Evolutionary conservation across 2,797 vertebrate species (phyloP).

Genomic region (Taeniopygia guttata): DNA sequence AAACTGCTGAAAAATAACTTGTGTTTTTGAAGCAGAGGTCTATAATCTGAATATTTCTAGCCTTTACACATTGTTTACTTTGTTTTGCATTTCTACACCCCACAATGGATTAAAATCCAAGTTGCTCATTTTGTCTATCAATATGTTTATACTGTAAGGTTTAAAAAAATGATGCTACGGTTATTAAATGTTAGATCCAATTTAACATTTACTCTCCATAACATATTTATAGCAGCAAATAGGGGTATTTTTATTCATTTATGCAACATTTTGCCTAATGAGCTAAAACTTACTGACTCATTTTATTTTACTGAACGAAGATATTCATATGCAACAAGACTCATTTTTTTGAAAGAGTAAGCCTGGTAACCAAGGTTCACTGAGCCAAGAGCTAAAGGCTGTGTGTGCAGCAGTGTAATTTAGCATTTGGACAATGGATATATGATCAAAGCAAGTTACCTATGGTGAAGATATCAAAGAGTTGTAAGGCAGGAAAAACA

Average conservation of each 20-base stretch:
- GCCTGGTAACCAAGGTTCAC: not conserved
- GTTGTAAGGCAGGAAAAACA: not conserved
- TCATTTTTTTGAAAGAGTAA: not conserved
- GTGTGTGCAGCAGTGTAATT: not conserved
- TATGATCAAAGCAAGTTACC: not conserved
- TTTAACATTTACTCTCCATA: not conserved
- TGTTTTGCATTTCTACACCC: not conserved
- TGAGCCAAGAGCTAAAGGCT: not conserved
- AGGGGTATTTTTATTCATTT: not conserved
- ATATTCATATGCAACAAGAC: not conserved
- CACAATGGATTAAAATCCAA: not conserved
- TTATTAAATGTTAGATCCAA: not conserved
- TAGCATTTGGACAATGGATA: not conserved
- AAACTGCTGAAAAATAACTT: not conserved
- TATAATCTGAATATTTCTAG: fast-evolving
- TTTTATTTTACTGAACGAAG: constrained; percentile 32
- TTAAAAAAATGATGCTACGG: not conserved
- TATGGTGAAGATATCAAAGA: fast-evolving
- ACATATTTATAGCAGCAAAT: constrained; percentile 17
- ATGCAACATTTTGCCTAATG: constrained; percentile 43
- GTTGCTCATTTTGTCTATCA: not conserved
- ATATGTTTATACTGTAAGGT: not conserved
- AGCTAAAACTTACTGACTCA: constrained; percentile 41
- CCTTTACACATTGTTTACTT: not conserved
- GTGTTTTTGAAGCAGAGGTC: not conserved